Conservation (phyloP, 2,113 vertebrate genomes). For the Phrynocephalus versicolor region DNA sequence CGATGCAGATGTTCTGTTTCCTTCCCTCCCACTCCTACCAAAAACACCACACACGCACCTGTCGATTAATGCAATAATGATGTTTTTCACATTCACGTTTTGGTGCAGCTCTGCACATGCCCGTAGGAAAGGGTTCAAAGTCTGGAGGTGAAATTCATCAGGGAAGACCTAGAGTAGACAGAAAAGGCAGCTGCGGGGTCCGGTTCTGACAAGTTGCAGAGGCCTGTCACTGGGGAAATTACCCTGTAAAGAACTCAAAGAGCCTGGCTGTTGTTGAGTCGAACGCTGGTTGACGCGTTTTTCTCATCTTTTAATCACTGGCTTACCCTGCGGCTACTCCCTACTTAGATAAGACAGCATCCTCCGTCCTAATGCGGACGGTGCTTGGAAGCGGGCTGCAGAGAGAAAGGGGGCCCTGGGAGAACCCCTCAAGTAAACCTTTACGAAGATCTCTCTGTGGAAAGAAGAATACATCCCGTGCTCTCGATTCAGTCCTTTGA, state of each 20-base stretch:
- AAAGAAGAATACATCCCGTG: too few species aligned
- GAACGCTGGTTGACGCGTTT: not conserved
- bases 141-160: conserved; percentile 98
- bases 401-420: not conserved
- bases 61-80: conserved; percentile 99
- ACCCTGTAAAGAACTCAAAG: not conserved
- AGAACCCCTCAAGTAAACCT: too few species aligned
- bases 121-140: conserved; percentile 94
- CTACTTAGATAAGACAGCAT: too few species aligned
- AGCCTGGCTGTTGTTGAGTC: not conserved
- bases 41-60: conserved; percentile 77
- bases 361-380: not conserved
- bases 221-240: not conserved
- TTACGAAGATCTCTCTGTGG: too few species aligned
- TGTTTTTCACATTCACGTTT: conserved; percentile 98
- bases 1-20: too few species aligned
- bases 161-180: conserved; percentile 74
- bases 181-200: too few species aligned
- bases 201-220: not conserved
- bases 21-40: not conserved
- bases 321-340: not conserved
- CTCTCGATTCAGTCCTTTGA: too few species aligned
- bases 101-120: conserved; percentile 97
- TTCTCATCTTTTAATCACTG: not conserved
- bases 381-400: not conserved